A percentile compares a stretch with the other conserved stretches of the same genome.
Evolutionary conservation across 2,113 vertebrate species (phyloP).

Genomic region (Gymnocephalus cernua): DNA sequence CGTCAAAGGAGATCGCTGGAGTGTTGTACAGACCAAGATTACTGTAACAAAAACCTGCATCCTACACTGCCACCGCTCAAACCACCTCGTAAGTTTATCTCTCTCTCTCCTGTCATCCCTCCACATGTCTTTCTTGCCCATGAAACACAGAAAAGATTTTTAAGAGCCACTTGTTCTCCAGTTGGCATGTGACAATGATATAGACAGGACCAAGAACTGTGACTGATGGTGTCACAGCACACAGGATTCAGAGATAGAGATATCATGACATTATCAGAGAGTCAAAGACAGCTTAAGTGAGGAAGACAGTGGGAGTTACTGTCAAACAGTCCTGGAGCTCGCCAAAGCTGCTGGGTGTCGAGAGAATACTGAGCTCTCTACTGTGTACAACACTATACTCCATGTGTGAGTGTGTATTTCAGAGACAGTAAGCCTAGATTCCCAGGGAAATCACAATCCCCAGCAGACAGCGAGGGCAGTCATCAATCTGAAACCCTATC

Average conservation of each 20-base stretch:
- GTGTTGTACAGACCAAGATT: conserved; percentile 95
- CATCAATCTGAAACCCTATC: conserved; percentile 85
- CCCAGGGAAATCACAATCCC: conserved; percentile 71
- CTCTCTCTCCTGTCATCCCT: conserved; percentile 5
- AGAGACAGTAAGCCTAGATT: conserved; percentile 79
- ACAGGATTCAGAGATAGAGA: conserved; percentile 28
- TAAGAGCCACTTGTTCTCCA: conserved; percentile 25
- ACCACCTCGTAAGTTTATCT: conserved; percentile 84
- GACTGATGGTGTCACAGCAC: conserved; percentile 43
- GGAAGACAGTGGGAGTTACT: conserved; percentile 13
- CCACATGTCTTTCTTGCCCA: background rate
- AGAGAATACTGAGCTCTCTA: conserved; percentile 36
- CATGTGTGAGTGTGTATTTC: conserved; percentile 39
- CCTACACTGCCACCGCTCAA: conserved; percentile 92
- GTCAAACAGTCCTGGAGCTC: conserved; percentile 35
- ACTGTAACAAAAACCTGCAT: conserved; percentile 93
- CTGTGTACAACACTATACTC: conserved; percentile 36
- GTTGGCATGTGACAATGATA: conserved; percentile 32
- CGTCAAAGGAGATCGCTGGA: conserved; percentile 91
- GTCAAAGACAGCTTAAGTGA: conserved; percentile 35
- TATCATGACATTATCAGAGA: conserved; percentile 48
- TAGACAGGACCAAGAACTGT: conserved; percentile 17
- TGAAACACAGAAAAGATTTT: conserved; percentile 18
- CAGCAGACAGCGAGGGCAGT: conserved; percentile 71
- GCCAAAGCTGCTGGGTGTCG: conserved; percentile 16